phyloP scores from a whole-genome alignment of 2,113 vertebrate genomes.

The Hippocampus mohnikei region DNA sequence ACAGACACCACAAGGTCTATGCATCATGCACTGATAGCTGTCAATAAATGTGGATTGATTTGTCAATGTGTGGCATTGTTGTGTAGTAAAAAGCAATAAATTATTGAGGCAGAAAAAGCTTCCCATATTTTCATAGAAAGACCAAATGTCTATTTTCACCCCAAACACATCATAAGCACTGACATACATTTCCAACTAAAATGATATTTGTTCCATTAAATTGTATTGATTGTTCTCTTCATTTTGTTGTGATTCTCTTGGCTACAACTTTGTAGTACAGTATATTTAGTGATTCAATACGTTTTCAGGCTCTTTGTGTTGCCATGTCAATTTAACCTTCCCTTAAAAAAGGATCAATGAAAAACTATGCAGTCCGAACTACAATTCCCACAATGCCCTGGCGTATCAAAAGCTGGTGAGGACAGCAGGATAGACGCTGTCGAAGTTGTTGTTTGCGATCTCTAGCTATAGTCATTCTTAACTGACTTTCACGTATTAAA shows the following conservation, averaged over 20 bases:
- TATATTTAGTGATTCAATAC: neutral
- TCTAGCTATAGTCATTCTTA: neutral
- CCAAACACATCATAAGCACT: too few relatives aligned
- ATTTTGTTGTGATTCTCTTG: neutral
- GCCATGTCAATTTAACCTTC: too few relatives aligned
- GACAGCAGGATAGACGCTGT: neutral
- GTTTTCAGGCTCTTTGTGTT: neutral
- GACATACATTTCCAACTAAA: too few relatives aligned
- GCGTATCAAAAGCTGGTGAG: too few relatives aligned
- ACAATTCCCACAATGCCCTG: slow-evolving; percentile 60
- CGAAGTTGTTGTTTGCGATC: neutral
- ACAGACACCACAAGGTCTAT: slow-evolving; percentile 1
- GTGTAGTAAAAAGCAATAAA: neutral
- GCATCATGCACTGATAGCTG: slow-evolving; percentile 26
- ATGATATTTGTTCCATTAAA: too few relatives aligned
- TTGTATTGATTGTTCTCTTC: neutral
- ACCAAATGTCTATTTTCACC: neutral
- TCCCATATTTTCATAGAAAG: neutral
- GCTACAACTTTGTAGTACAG: neutral
- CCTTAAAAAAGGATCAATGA: neutral
- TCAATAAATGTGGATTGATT: slow-evolving; percentile 59
- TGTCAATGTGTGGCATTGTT: slow-evolving; percentile 21
- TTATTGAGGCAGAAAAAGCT: neutral
- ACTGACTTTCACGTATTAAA: neutral
- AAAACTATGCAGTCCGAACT: slow-evolving; percentile 21